Evolutionary conservation across 2,797 vertebrate species (phyloP).

Genomic region (Pseudochirops corinnae): DNA sequence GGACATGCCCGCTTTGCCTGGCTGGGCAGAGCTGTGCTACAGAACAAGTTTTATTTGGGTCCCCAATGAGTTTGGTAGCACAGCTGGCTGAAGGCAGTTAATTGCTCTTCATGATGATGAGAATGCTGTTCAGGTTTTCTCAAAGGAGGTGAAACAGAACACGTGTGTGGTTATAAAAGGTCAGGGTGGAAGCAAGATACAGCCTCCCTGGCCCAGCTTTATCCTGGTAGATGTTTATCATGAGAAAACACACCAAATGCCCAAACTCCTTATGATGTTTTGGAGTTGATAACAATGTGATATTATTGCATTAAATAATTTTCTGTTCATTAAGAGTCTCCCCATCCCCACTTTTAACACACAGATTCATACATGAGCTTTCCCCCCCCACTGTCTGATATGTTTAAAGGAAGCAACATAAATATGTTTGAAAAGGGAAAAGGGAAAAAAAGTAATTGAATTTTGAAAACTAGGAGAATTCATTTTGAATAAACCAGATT

Average conservation of each 20-base stretch:
- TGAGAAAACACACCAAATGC: conserved; percentile 55
- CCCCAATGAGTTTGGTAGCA: conserved; percentile 73
- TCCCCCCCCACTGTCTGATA: conserved; percentile 7
- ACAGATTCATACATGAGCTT: not conserved
- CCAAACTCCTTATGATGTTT: conserved; percentile 58
- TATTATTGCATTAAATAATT: conserved; percentile 31
- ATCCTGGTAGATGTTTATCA: conserved; percentile 73
- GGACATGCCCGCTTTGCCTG: conserved; percentile 61
- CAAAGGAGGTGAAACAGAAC: conserved; percentile 71
- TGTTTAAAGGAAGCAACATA: conserved; percentile 53
- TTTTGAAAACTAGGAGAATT: conserved; percentile 68
- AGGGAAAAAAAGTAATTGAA: conserved; percentile 57
- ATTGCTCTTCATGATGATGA: conserved; percentile 80
- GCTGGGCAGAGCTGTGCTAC: conserved; percentile 47
- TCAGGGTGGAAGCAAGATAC: conserved; percentile 76
- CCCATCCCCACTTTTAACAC: not conserved
- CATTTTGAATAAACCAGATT: conserved; percentile 71
- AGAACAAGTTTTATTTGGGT: conserved; percentile 61
- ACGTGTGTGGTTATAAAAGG: conserved; percentile 77
- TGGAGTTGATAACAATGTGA: conserved; percentile 50
- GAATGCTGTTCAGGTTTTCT: conserved; percentile 76
- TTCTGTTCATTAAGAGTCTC: not conserved
- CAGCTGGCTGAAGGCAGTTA: conserved; percentile 80
- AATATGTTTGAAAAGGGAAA: conserved; percentile 41
- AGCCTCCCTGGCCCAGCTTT: conserved; percentile 53